These are phyloP conservation scores for Torymus auratus DNA, from an alignment of 2,888 invertebrate genomes.

Conservation along the genomic window DNA sequence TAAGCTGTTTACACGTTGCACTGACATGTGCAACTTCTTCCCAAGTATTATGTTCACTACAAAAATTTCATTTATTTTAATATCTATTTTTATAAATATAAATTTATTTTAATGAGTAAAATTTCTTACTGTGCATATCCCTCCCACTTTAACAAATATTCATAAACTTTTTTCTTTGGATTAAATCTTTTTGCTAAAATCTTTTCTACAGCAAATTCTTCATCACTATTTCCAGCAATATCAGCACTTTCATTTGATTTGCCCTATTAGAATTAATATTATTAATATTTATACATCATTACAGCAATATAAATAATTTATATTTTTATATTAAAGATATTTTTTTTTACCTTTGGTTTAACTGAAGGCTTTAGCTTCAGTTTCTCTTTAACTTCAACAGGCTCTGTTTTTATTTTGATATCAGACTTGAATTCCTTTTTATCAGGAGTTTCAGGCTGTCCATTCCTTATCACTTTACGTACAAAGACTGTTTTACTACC, in stretches of 20 bases:
- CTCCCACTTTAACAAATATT: slow-evolving; percentile 92
- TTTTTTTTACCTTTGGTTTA: slow-evolving; percentile 68
- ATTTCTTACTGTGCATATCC: slow-evolving; percentile 84
- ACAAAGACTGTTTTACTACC: slow-evolving; percentile 71
- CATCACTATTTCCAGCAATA: slow-evolving; percentile 63
- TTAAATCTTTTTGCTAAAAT: slow-evolving; percentile 91
- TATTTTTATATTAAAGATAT: slow-evolving; percentile 14
- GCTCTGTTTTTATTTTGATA: slow-evolving; percentile 66
- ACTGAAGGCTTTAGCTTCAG: slow-evolving; percentile 69
- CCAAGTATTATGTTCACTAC: slow-evolving; percentile 88
- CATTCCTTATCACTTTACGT: slow-evolving; percentile 73
- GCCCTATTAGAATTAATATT: slow-evolving; percentile 18
- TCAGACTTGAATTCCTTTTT: slow-evolving; percentile 68
- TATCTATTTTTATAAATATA: slow-evolving; percentile 13
- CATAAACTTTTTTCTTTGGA: slow-evolving; percentile 85
- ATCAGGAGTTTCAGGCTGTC: slow-evolving; percentile 72
- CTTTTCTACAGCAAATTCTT: slow-evolving; percentile 88
- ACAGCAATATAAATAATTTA: slow-evolving; percentile 1
- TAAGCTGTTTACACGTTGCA: slow-evolving; percentile 83
- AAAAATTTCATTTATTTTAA: slow-evolving; percentile 32
- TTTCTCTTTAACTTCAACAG: slow-evolving; percentile 65
- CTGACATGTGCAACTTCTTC: slow-evolving; percentile 84
- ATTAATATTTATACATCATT: not conserved
- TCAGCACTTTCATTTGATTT: slow-evolving; percentile 45
- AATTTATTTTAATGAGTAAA: slow-evolving; percentile 23